Percentiles rank a stretch among this genome's conserved stretches.
Conservation (phyloP, 2,113 vertebrate genomes). For the Castor canadensis region DNA sequence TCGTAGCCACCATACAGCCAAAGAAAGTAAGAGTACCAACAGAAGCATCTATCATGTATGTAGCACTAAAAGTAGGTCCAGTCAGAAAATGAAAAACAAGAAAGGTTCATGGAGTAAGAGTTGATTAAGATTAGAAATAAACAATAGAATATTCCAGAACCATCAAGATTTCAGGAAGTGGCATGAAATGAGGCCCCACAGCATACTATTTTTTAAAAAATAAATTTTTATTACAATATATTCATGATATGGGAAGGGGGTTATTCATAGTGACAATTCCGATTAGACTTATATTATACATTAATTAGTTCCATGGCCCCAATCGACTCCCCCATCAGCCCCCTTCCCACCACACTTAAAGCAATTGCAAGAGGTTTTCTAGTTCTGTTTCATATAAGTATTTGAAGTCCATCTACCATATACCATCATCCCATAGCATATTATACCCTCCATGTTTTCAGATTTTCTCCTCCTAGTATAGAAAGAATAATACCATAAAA, state of each 20-base stretch:
- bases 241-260: too few species aligned
- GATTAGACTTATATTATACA: too few species aligned
- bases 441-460: not conserved
- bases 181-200: too few species aligned
- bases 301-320: too few species aligned
- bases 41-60: not conserved
- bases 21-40: not conserved
- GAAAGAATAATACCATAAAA: not conserved
- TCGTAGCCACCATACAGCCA: not conserved
- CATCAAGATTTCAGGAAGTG: not conserved
- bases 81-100: not conserved
- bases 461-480: not conserved
- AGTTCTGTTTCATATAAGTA: too few species aligned
- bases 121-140: not conserved
- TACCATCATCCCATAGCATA: fast-evolving
- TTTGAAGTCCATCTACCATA: too few species aligned
- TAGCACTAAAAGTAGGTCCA: not conserved
- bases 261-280: too few species aligned
- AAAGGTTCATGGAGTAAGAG: not conserved
- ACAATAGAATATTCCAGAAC: not conserved
- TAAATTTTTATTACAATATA: too few species aligned
- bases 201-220: too few species aligned
- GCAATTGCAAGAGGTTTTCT: too few species aligned
- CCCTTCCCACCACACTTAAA: too few species aligned
- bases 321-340: too few species aligned